Evolutionary conservation across 2,797 vertebrate genomes (phyloP), one percentile per base, ranked within the genome.

Genomic region (Argyrosomus regius): DNA sequence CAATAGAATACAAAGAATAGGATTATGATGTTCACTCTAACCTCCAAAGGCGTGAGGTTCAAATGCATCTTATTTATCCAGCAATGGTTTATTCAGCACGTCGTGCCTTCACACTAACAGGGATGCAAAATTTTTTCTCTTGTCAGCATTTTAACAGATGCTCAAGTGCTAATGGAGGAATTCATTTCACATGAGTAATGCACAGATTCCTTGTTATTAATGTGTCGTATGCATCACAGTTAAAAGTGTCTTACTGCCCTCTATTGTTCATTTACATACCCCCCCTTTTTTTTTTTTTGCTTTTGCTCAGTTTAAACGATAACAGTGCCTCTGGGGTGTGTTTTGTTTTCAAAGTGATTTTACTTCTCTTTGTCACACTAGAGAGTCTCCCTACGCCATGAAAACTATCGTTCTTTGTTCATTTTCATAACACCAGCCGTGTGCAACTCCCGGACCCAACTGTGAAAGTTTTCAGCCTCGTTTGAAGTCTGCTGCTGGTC

Each of bases 401-500:
- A 77, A 77, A 87, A 66, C 43, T 43, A 73, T 75, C 14, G 1
- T 50, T 80, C 57, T 82, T 78, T 71, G 74, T 82, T 84, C 61
- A 72, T 74, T 82, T 76, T 78, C 78, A 75, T 67, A 80, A 73
- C 72, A 39, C 35, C 52, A 56, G 73, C 77, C 9, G 41, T 31
- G 67, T 57, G 56, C n/a, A 41, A 64, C 69, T 79, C 66, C 0
- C 5, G 45, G 76, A 85, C 22, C 82, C 67, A 72, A 64, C 78
- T 78, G 84, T 77, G 77, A 88, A 76, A 17, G 74, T 82, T 82
- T 67, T 82, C 54, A 65, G 62, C 17, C 70, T 66, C 0, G 28
- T 81, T 74, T 81, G 58, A 87, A 75, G 80, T 83, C 70, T 79
- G 43, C 49, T 82, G 66, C 57, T 78, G 70, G 59, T 82, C 50